phyloP scores from a whole-genome alignment of 2,113 vertebrate species.

The Poeciliopsis turrubarensis region DNA sequence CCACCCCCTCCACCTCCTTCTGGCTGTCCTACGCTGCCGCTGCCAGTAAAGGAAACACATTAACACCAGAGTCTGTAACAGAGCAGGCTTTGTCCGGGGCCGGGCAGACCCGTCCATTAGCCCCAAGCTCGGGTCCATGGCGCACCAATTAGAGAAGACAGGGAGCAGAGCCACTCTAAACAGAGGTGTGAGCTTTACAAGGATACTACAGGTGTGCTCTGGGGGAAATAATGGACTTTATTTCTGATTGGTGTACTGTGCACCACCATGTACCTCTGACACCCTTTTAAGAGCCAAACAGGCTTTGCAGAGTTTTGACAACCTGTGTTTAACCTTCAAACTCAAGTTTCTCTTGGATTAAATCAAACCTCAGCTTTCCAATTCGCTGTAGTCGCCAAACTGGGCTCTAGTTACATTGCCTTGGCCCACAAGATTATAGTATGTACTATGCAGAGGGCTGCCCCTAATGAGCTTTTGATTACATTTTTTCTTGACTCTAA shows the following conservation, averaged over 20 bases:
- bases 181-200: slow-evolving; percentile 74
- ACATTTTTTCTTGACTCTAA: not conserved
- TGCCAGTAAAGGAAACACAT: slow-evolving; percentile 81
- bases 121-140: slow-evolving; percentile 58
- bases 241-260: slow-evolving; percentile 62
- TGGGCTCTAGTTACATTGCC: slow-evolving; percentile 23
- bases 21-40: slow-evolving; percentile 61
- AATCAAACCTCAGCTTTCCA: slow-evolving; percentile 21
- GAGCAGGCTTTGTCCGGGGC: slow-evolving; percentile 72
- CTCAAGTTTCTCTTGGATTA: slow-evolving; percentile 48
- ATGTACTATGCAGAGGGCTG: not conserved
- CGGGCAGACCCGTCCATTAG: slow-evolving; percentile 62
- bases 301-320: slow-evolving; percentile 59
- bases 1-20: slow-evolving; percentile 38
- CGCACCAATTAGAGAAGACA: slow-evolving; percentile 69
- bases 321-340: slow-evolving; percentile 70
- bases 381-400: slow-evolving; percentile 27
- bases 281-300: slow-evolving; percentile 57
- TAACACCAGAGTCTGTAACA: slow-evolving; percentile 75
- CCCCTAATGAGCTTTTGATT: slow-evolving; percentile 3
- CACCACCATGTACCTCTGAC: slow-evolving; percentile 56
- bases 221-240: slow-evolving; percentile 69
- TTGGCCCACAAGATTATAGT: not conserved
- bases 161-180: slow-evolving; percentile 68
- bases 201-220: slow-evolving; percentile 70